Base-by-base conservation (phyloP, 2,113 vertebrate species). In the Lycaon pictus region DNA sequence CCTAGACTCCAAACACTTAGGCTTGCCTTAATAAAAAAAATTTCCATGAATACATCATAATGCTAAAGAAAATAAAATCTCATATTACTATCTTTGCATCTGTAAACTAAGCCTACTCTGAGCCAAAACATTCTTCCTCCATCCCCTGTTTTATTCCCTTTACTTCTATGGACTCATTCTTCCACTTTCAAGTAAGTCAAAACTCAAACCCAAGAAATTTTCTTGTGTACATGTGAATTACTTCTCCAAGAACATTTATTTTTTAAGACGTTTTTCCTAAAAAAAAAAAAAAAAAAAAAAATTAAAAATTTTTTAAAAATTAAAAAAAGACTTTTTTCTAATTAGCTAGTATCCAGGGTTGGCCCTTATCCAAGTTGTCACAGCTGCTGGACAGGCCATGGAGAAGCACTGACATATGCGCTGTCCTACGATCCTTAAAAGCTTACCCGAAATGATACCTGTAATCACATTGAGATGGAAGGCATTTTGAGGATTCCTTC, bases 21-120 rank as follows among this genome's bases (percentile, higher is more conserved):
- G 7, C 4, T 69, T 8, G 35, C 5, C 3, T 82, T 29, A 6
- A 67, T 58, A 32, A 55, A 55, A 43, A 58, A 56, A 69, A n/a
- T 81, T 11, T 63, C 3, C 35, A 55, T 48, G 23, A 76, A 32
- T 22, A 56, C 4, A 72, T 63, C 11, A 76, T 35, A 77, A 76
- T 2, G 72, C n/a, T 72, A 89, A 93, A 91, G 37, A 81, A 93
- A 81, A 91, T 63, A 56, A 88, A 97, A 93, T 27, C 6, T 63
- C 35, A 8, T 1, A 6, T 22, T 69, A 6, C 2, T 7, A 22
- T 76, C 48, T 86, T 74, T 72, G 37, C 5, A 55, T 76, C 4
- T 20, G 5, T 86, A 74, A 74, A n/a, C 10, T 4, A 72, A 48
- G 11, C 2, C 19, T 89, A 65, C 2, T 53, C 25, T 76, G 37